These are phyloP conservation scores for Euura saliciscinereae DNA, from an alignment of 1,140 invertebrate genomes.

Conservation along the genomic window DNA sequence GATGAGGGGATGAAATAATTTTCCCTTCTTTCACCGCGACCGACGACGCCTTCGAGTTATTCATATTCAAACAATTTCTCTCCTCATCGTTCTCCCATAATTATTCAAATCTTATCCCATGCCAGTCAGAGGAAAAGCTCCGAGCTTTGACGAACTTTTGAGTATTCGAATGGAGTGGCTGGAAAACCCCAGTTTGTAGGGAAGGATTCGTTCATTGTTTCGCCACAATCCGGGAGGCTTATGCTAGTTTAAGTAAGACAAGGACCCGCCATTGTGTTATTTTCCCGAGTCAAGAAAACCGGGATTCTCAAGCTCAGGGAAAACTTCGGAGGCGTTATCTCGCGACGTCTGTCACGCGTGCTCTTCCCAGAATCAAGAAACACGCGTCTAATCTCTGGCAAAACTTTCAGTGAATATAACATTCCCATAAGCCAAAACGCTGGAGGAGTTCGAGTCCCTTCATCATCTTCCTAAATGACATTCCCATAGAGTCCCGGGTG, in stretches of 20 bases:
- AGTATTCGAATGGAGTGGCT: neutral
- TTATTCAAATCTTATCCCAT: neutral
- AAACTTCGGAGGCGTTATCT: too few species aligned
- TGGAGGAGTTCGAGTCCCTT: too few species aligned
- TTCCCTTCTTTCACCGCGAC: too few species aligned
- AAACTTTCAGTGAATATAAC: neutral
- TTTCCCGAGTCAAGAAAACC: neutral
- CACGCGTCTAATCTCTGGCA: too few species aligned
- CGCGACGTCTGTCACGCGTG: neutral
- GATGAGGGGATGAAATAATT: too few species aligned
- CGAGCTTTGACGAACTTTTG: neutral
- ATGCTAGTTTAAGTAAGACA: neutral
- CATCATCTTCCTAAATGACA: too few species aligned
- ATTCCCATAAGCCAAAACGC: neutral
- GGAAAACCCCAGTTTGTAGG: neutral
- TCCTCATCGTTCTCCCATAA: neutral
- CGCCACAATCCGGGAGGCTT: neutral
- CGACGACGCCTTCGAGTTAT: neutral
- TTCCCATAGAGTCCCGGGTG: neutral
- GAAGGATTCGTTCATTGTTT: neutral
- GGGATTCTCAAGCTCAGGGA: too few species aligned
- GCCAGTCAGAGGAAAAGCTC: neutral
- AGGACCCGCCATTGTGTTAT: neutral
- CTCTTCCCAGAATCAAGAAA: neutral
- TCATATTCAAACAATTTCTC: neutral